Evolutionary conservation across 2,888 invertebrate genomes (phyloP).

Genomic region (Idaea straminata): DNA sequence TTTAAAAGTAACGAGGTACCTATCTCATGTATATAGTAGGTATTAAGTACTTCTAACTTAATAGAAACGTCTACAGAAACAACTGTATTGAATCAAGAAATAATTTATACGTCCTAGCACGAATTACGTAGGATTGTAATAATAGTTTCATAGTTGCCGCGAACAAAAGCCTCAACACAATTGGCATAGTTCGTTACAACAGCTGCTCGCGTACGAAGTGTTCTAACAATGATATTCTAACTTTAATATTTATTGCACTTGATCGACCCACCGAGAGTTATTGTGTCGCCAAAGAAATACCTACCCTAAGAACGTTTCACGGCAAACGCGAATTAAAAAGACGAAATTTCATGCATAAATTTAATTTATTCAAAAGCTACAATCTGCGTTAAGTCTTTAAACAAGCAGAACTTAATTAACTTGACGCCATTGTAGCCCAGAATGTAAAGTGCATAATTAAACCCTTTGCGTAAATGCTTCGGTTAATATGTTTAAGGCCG

Average conservation of each 20-base stretch:
- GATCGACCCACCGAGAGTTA: constrained; percentile 58
- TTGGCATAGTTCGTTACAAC: constrained; percentile 69
- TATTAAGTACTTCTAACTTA: constrained; percentile 18
- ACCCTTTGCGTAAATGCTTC: constrained; percentile 74
- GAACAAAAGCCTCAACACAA: constrained; percentile 70
- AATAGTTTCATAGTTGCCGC: constrained; percentile 64
- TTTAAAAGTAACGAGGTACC: constrained; percentile 6
- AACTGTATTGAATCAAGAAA: constrained; percentile 34
- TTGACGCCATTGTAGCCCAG: constrained; percentile 69
- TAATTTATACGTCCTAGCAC: constrained; percentile 39
- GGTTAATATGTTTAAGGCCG: constrained; percentile 75
- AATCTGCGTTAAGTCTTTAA: constrained; percentile 64
- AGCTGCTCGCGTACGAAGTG: constrained; percentile 60
- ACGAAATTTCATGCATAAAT: constrained; percentile 61
- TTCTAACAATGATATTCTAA: constrained; percentile 75
- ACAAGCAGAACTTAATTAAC: constrained; percentile 75
- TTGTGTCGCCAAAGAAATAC: constrained; percentile 41
- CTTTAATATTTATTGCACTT: constrained; percentile 78
- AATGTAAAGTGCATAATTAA: constrained; percentile 73
- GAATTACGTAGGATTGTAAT: constrained; percentile 47
- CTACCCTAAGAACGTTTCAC: constrained; percentile 30
- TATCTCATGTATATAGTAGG: background rate
- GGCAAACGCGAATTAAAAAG: constrained; percentile 57
- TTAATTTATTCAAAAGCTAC: constrained; percentile 53
- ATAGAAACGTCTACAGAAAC: constrained; percentile 32